Conservation (phyloP, 2,113 vertebrate species). For the Siniperca knerii region DNA sequence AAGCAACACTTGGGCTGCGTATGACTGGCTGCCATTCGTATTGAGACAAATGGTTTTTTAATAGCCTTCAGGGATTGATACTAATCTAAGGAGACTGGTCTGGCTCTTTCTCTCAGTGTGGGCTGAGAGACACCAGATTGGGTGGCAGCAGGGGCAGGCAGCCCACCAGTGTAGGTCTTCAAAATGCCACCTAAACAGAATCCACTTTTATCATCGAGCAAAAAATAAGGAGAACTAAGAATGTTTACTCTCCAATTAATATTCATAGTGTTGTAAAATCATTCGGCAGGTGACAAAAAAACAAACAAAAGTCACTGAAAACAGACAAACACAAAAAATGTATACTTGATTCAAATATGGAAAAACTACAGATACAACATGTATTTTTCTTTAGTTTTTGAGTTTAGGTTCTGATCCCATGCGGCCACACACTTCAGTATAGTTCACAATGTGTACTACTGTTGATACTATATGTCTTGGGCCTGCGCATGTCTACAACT, state of each 20-base stretch:
- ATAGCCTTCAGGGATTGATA: slow-evolving; percentile 80
- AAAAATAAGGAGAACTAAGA: background rate
- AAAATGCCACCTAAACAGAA: slow-evolving; percentile 39
- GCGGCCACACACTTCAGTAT: background rate
- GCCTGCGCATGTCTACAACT: background rate
- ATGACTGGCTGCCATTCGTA: slow-evolving; percentile 78
- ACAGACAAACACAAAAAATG: background rate
- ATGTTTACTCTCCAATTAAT: background rate
- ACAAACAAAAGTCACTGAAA: background rate
- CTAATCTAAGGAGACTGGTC: slow-evolving; percentile 75
- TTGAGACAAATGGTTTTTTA: slow-evolving; percentile 82
- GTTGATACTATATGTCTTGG: background rate
- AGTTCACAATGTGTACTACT: background rate
- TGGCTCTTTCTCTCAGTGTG: slow-evolving; percentile 68
- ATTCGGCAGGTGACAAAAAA: background rate
- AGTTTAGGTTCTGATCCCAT: background rate
- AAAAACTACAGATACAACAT: background rate
- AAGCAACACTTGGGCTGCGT: slow-evolving; percentile 71
- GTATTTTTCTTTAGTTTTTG: background rate
- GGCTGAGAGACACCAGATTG: slow-evolving; percentile 62
- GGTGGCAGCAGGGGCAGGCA: slow-evolving; percentile 53
- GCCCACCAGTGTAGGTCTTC: slow-evolving; percentile 42
- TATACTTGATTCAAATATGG: background rate
- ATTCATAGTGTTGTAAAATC: slow-evolving; percentile 1
- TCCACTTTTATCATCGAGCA: background rate